These are phyloP conservation scores for Thamnaconus septentrionalis DNA, from an alignment of 2,113 vertebrate species.

Conservation along the genomic window DNA sequence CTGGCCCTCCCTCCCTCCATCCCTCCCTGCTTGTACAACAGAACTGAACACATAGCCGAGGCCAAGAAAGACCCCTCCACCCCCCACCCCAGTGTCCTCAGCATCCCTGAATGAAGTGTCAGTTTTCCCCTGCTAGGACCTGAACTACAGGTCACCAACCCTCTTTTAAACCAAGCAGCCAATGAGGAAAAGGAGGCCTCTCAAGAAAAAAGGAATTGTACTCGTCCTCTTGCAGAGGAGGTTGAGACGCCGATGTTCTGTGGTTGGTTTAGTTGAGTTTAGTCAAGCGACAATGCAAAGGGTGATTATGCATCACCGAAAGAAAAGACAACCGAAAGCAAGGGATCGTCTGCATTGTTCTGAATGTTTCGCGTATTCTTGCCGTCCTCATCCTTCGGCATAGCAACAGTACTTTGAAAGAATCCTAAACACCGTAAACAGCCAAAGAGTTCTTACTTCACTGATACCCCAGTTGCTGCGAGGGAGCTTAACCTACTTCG, in stretches of 20 bases:
- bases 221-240: slow-evolving; percentile 33
- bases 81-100: slow-evolving; percentile 42
- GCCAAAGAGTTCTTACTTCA: no score
- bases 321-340: no score
- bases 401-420: no score
- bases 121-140: slow-evolving; percentile 43
- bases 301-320: no score
- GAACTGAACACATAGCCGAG: slow-evolving; percentile 45
- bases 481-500: no score
- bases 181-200: not conserved
- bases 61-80: slow-evolving; percentile 54
- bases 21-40: slow-evolving; percentile 38
- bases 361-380: no score
- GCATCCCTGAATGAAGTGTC: slow-evolving; percentile 51
- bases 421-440: no score
- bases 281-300: no score
- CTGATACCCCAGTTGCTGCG: no score
- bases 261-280: slow-evolving; percentile 18
- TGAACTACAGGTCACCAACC: slow-evolving; percentile 32
- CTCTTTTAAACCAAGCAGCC: not conserved
- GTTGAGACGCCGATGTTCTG: slow-evolving; percentile 37
- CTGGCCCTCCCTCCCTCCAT: slow-evolving; percentile 11
- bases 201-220: slow-evolving; percentile 51
- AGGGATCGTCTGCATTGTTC: no score
- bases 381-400: no score